Conservation (phyloP, 2,797 vertebrate genomes). For the Meriones psammophilus region DNA sequence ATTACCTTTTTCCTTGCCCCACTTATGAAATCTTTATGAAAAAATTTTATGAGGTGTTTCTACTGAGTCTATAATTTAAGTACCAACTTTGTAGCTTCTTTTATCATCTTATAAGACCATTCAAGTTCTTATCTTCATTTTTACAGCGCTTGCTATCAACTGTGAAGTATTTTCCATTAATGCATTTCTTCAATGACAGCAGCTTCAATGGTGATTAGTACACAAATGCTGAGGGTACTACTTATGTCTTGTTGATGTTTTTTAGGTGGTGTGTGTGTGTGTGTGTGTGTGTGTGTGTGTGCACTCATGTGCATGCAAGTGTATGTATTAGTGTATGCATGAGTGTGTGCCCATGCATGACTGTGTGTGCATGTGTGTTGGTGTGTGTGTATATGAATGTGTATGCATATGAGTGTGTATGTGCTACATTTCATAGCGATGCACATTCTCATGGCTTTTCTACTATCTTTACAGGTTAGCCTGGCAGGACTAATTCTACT, state of each 20-base stretch:
- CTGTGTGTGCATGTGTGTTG: not conserved
- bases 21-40: not conserved
- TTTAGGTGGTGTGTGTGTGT: not conserved
- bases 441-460: not conserved
- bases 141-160: not conserved
- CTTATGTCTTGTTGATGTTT: not conserved
- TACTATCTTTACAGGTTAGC: not conserved
- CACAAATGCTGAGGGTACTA: not conserved
- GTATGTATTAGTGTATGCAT: not conserved
- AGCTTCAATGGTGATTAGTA: not conserved
- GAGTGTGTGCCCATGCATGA: not conserved
- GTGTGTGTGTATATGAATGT: not conserved
- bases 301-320: no score
- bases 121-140: not conserved
- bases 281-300: not conserved
- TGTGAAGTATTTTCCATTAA: conserved; percentile 57
- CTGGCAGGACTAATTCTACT: not conserved
- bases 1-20: not conserved
- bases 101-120: not conserved
- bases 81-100: not conserved
- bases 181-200: not conserved
- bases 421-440: not conserved
- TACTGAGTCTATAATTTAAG: not conserved
- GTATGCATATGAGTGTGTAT: not conserved
- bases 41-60: not conserved